Evolutionary conservation across 2,113 vertebrate genomes (phyloP).

Genomic region (Heterotilapia buettikoferi): DNA sequence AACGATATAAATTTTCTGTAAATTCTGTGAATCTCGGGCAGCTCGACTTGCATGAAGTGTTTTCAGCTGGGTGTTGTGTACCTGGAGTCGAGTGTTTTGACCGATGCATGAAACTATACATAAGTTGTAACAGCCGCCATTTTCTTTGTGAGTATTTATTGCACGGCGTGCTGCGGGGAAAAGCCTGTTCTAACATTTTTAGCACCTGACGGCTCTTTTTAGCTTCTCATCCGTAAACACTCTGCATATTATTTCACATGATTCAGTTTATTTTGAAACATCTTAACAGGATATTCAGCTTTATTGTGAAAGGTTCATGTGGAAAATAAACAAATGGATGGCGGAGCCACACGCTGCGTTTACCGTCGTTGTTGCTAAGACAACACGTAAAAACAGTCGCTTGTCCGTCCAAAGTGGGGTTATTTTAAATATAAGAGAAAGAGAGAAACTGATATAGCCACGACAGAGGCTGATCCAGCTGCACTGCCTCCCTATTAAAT

Average conservation of each 20-base stretch:
- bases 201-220: not conserved
- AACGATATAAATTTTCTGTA: not conserved
- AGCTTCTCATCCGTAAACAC: not conserved
- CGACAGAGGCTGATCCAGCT: not conserved
- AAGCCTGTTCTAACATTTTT: not conserved
- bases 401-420: not conserved
- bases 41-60: not conserved
- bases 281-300: not conserved
- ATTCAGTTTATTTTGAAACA: not conserved
- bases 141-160: not conserved
- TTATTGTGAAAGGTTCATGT: not conserved
- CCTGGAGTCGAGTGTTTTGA: not conserved
- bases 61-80: not conserved
- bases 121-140: not conserved
- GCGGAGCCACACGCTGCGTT: not conserved
- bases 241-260: not conserved
- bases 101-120: not conserved
- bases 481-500: not conserved
- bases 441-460: not conserved
- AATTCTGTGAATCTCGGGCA: not conserved
- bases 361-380: not conserved
- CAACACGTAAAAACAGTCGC: not conserved
- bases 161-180: accelerated
- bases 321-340: not conserved
- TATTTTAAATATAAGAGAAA: not conserved